phyloP scores from a whole-genome alignment of 2,888 invertebrate genomes.

The Trissoscelio sp. region DNA sequence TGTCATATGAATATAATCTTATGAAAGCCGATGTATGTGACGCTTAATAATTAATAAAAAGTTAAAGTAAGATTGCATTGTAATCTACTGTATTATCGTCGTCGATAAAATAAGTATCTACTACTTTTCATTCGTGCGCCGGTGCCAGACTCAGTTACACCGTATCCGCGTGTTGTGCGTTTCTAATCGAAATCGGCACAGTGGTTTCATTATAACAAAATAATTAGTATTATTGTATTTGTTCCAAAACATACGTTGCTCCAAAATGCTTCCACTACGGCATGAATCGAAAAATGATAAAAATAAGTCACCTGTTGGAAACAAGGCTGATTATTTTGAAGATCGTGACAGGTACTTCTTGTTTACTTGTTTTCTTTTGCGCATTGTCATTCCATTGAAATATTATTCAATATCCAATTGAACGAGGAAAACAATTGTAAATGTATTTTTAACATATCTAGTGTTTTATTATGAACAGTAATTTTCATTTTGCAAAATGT shows the following conservation, averaged over 20 bases:
- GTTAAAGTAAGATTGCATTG: too few species aligned
- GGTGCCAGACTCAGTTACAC: slow-evolving; percentile 20
- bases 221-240: neutral
- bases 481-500: too few species aligned
- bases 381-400: slow-evolving; percentile 23
- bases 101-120: slow-evolving; percentile 51
- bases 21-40: too few species aligned
- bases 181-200: slow-evolving; percentile 17
- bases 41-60: too few species aligned
- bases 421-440: neutral
- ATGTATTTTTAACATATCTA: neutral
- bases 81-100: slow-evolving; percentile 4
- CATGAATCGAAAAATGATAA: neutral
- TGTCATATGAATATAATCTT: too few species aligned
- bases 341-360: slow-evolving; percentile 27
- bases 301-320: neutral
- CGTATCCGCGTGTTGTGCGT: slow-evolving; percentile 14
- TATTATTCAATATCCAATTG: neutral
- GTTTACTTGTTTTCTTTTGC: slow-evolving; percentile 6
- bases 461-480: slow-evolving; percentile 2
- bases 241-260: neutral
- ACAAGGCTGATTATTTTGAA: neutral
- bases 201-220: neutral
- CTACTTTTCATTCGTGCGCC: slow-evolving; percentile 16
- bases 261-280: slow-evolving; percentile 23